Evolutionary conservation across 2,888 invertebrate species (phyloP).

Genomic region (Antheraea yamamai): DNA sequence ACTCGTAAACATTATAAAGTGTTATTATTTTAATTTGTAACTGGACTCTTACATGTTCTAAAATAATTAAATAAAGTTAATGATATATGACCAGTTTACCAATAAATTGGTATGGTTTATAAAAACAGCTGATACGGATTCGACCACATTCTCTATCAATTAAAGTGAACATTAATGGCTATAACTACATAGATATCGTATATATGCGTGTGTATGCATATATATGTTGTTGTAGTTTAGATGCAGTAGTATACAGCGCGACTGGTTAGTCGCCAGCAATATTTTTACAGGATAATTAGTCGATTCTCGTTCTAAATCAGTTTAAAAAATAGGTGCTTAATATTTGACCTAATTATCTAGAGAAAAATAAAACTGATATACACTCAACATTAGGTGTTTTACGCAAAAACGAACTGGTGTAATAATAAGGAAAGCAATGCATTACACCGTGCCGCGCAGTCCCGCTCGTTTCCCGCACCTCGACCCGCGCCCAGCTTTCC

Average conservation of each 20-base stretch:
- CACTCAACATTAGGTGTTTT: too few relatives aligned
- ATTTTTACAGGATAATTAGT: too few relatives aligned
- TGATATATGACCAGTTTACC: not conserved
- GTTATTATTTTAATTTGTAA: not conserved
- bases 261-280: too few relatives aligned
- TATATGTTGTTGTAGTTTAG: not conserved
- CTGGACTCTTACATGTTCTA: not conserved
- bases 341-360: too few relatives aligned
- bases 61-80: not conserved
- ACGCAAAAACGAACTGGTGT: too few relatives aligned
- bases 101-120: not conserved
- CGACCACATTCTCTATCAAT: slow-evolving; percentile 6
- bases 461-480: too few relatives aligned
- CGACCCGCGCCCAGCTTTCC: too few relatives aligned
- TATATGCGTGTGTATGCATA: not conserved
- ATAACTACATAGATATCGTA: not conserved
- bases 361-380: too few relatives aligned
- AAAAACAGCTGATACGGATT: slow-evolving; percentile 8
- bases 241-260: not conserved
- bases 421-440: too few relatives aligned
- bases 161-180: slow-evolving; percentile 23
- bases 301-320: too few relatives aligned
- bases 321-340: not conserved
- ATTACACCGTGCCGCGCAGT: too few relatives aligned
- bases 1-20: too few relatives aligned